phyloP scores from a whole-genome alignment of 2,888 invertebrate genomes.

The Alloscopus bannaensis region DNA sequence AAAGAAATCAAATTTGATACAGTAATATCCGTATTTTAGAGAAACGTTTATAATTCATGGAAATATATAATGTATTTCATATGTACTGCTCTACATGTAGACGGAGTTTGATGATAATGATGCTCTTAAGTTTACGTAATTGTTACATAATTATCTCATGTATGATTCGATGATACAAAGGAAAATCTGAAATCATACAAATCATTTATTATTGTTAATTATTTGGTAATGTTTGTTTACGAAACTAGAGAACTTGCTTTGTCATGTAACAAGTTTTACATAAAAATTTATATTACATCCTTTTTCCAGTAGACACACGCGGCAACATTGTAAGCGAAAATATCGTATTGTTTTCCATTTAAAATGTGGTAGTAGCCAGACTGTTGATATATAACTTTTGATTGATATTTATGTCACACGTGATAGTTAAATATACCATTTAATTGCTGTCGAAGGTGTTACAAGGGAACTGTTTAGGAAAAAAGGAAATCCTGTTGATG shows the following conservation, averaged over 20 bases:
- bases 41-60: conserved; percentile 14
- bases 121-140: conserved; percentile 8
- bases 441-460: neutral
- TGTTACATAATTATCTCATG: conserved; percentile 14
- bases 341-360: neutral
- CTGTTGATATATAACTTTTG: neutral
- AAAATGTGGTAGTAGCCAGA: conserved; percentile 10
- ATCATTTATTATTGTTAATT: neutral
- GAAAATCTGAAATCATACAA: no score
- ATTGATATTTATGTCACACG: conserved; percentile 18
- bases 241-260: neutral
- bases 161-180: no score
- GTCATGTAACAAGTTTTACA: neutral
- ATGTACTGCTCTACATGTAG: no score
- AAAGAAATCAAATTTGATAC: conserved; percentile 48
- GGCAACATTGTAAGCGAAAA: neutral
- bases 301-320: conserved; percentile 6
- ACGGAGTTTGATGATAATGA: conserved; percentile 8
- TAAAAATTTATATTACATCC: neutral
- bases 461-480: neutral
- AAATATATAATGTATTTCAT: neutral
- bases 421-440: neutral
- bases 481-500: no score
- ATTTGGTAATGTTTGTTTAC: conserved; percentile 12
- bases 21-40: conserved; percentile 35